phyloP scores from a whole-genome alignment of 2,113 vertebrate species.

The Muntiacus reevesi region DNA sequence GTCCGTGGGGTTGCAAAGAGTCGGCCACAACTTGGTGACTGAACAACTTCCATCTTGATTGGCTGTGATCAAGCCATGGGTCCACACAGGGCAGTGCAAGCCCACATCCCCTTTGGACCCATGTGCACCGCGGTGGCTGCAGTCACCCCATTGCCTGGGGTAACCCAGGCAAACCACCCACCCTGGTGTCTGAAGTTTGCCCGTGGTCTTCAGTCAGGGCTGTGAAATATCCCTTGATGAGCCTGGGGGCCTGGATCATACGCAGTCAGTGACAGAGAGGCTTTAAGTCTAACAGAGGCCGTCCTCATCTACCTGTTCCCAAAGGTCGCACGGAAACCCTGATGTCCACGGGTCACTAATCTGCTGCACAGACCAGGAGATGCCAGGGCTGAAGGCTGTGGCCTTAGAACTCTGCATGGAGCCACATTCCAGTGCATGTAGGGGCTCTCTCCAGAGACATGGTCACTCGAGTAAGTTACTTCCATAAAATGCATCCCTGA shows the following conservation, averaged over 20 bases:
- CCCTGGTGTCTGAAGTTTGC: neutral
- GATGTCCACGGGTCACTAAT: accelerated
- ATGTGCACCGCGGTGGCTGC: accelerated
- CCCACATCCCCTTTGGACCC: neutral
- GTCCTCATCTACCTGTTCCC: accelerated
- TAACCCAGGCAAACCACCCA: neutral
- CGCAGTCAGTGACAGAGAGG: neutral
- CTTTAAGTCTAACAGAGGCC: neutral
- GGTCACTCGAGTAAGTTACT: no score
- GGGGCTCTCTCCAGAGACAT: neutral
- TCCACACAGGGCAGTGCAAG: neutral
- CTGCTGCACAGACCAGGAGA: neutral
- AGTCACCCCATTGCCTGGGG: neutral
- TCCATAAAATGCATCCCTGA: neutral
- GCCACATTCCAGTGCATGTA: accelerated
- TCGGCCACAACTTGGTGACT: neutral
- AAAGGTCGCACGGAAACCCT: neutral
- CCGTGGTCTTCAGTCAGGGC: accelerated
- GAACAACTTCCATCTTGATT: neutral
- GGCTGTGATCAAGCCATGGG: neutral
- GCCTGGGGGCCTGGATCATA: accelerated
- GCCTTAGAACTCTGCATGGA: accelerated
- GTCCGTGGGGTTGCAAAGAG: neutral
- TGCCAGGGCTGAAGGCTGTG: accelerated
- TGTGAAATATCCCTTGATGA: neutral